Percentiles rank a stretch among this genome's conserved stretches.
These are phyloP conservation scores for Leucania comma DNA, from an alignment of 2,888 invertebrate species.

Conservation along the genomic window DNA sequence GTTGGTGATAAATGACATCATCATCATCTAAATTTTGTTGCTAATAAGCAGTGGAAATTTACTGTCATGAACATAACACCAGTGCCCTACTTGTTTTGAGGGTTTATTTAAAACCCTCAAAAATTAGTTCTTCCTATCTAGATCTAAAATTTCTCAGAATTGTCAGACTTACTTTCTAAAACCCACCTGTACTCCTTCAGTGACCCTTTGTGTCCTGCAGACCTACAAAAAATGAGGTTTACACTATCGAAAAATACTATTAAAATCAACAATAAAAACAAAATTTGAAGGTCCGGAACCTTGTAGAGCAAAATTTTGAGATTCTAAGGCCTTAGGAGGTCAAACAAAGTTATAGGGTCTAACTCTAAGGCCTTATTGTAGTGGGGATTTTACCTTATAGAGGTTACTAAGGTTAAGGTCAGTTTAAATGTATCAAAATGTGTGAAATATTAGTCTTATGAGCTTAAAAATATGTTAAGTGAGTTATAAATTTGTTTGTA, in stretches of 20 bases:
- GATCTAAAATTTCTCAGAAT: too few relatives aligned
- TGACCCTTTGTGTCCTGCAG: too few relatives aligned
- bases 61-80: too few relatives aligned
- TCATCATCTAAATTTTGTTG: too few relatives aligned
- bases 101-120: too few relatives aligned
- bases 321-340: conserved; percentile 39
- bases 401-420: conserved; percentile 25
- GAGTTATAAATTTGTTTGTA: not conserved
- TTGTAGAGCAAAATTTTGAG: conserved; percentile 11
- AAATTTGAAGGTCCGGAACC: conserved; percentile 10
- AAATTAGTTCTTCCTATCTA: too few relatives aligned
- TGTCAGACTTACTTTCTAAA: too few relatives aligned
- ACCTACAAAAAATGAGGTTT: not conserved
- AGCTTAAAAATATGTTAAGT: conserved; percentile 21
- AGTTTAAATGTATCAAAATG: conserved; percentile 32
- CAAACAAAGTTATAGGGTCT: conserved; percentile 8
- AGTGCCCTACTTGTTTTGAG: too few relatives aligned
- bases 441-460: not conserved
- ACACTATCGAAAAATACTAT: conserved; percentile 21
- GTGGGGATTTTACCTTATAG: conserved; percentile 11
- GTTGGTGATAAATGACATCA: too few relatives aligned
- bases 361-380: conserved; percentile 21
- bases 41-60: too few relatives aligned
- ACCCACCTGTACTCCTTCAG: too few relatives aligned
- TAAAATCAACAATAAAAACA: conserved; percentile 6